Evolutionary conservation across 2,888 invertebrate genomes (phyloP), one percentile per base, ranked within the genome.

Genomic region (Cyrtodaria siliqua): DNA sequence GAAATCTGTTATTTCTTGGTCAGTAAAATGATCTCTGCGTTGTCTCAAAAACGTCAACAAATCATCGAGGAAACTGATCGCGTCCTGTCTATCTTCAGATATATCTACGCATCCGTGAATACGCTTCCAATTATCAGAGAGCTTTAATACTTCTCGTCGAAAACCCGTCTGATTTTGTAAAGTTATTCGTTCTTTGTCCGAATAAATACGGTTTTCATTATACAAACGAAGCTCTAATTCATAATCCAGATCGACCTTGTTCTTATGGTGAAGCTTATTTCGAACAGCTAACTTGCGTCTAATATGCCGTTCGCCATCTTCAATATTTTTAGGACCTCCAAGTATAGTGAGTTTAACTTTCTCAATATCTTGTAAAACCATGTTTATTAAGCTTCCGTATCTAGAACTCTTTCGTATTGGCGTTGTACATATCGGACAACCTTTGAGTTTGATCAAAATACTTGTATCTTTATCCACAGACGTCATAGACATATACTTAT

Each of bases 341-440:
- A n/a, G n/a, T n/a, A n/a, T n/a, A n/a, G n/a, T n/a, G n/a, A n/a
- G n/a, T n/a, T 88, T 87, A 2, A 93, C 91, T 20, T 74, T 59
- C 63, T 87, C 83, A 40, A 94, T 90, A 66, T 93, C 89, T 20
- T 62, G 38, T 8, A 91, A 78, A 8, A 86, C 93, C 93, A 50
- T 61, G 63, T 93, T 93, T 3, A 95, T 92, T 1, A 93, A 79
- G 74, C 94, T 94, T 72, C 94, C 94, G 90, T 95, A 95, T 18
- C 95, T 93, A 52, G 93, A 91, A 0, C 94, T 95, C 83, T 94
- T 94, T 18, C 94, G 92, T 14, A 96, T 94, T 0, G 94, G 93
- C 18, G 94, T 94, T 55, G 94, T 94, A 87, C 96, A 96, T 44
- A 62, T 55, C 0, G 95, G 95, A 85, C 95, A 96, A 0, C 60